Conservation (phyloP, 23 tunicate genomes). For the Corella eumyota region DNA sequence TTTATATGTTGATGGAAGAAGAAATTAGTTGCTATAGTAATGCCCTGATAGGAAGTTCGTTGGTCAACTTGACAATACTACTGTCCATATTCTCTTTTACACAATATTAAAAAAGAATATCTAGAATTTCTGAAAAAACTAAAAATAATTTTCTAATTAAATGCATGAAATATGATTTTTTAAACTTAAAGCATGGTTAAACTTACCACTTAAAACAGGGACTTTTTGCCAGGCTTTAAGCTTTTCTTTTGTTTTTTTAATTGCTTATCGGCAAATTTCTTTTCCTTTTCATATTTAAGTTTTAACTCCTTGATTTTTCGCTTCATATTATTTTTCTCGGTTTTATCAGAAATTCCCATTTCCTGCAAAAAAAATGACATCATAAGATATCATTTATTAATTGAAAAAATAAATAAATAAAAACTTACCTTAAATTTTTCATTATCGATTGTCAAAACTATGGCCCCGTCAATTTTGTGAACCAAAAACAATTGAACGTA, state of each 20-base stretch:
- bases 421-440: constrained; percentile 60
- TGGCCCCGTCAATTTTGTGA: constrained; percentile 62
- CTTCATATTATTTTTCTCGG: constrained; percentile 24
- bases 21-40: no score
- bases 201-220: neutral
- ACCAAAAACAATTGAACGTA: constrained; percentile 11
- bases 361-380: constrained; percentile 39
- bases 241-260: constrained; percentile 49
- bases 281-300: constrained; percentile 52
- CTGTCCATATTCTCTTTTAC: no score
- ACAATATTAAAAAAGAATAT: no score
- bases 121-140: no score
- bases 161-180: no score
- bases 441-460: constrained; percentile 48
- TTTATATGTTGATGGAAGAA: no score
- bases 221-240: neutral
- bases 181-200: no score
- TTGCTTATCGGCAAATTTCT: constrained; percentile 52
- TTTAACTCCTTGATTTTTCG: constrained; percentile 54
- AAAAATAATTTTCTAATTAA: no score
- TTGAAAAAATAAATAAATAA: neutral
- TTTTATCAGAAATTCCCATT: constrained; percentile 49
- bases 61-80: no score
- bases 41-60: no score
- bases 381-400: no score